Base-by-base conservation (phyloP, 2,888 invertebrate genomes). In the Seira musarum region DNA sequence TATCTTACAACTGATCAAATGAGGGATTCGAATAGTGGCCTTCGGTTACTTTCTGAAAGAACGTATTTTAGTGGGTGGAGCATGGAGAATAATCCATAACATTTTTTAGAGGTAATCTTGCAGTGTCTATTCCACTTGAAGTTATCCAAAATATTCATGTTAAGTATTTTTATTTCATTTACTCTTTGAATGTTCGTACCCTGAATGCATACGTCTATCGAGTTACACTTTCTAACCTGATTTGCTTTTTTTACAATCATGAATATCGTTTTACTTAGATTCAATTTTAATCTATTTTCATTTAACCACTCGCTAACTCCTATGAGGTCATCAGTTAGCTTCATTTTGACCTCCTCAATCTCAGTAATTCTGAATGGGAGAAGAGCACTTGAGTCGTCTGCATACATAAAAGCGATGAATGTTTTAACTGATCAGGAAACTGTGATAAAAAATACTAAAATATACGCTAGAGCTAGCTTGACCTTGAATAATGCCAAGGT, bases 241-340 rank as follows among this genome's bases (percentile, higher is more conserved):
- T 17, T 22, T 6, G 61, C 46, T 15, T 22, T 63, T 3, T 76
- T 76, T 2, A 80, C 10, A 10, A 82, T 24, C 15, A 83, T 75
- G 24, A 57, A 66, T 67, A 78, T 64, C 0, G 72, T 74, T 71
- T 83, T 83, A 19, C 30, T 22, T 1, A 63, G 22, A 35, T 81
- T 83, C 0, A 83, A 40, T 1, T 63, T 64, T 19, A 83, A 57
- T n/a, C 64, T 24, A 75, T 83, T 83, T 8, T 10, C 13, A 19
- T 24, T 8, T 25, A 81, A 46, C 83, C 83, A 83, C 2, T 40
- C 25, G 0, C 24, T 19, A 1, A 80, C 17, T 13, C 6, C 6
- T 2, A 0, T 0, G 17, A 79, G 17, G 22, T 82, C 82, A 13
- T 22, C 8, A 22, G 71, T 57, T 2, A 81, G n/a, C 25, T 63